Evolutionary conservation across 2,888 invertebrate species (phyloP).

Genomic region (Latrodectus hesperus): DNA sequence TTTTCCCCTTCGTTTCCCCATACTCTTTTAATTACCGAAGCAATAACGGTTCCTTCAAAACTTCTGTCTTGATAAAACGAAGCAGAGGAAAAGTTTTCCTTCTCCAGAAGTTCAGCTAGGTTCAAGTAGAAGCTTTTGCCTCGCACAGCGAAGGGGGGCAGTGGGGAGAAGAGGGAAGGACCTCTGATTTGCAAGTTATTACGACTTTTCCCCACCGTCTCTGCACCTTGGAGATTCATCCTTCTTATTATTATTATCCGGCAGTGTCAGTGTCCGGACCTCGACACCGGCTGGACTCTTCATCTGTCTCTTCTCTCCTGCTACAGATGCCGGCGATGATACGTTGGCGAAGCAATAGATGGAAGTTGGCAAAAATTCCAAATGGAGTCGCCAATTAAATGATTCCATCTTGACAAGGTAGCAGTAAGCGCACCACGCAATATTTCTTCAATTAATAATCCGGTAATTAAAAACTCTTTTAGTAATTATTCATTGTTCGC

Average conservation of each 20-base stretch:
- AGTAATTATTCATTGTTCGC: no score
- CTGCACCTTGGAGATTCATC: not conserved
- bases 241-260: slow-evolving; percentile 2
- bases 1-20: not conserved
- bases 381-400: no score
- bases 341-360: no score
- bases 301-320: not conserved
- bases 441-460: no score
- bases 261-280: slow-evolving; percentile 2
- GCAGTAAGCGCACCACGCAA: no score
- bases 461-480: no score
- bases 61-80: not conserved
- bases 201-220: slow-evolving; percentile 28
- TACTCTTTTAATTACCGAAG: not conserved
- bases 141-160: not conserved
- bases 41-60: slow-evolving; percentile 2
- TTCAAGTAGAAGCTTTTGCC: not conserved
- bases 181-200: slow-evolving; percentile 64
- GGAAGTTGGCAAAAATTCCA: no score
- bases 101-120: not conserved
- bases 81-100: not conserved
- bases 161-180: not conserved
- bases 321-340: not conserved
- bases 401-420: no score
- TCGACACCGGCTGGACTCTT: not conserved